These are phyloP conservation scores for Synergus umbraculus DNA, from an alignment of 2,888 invertebrate genomes.

Conservation along the genomic window DNA sequence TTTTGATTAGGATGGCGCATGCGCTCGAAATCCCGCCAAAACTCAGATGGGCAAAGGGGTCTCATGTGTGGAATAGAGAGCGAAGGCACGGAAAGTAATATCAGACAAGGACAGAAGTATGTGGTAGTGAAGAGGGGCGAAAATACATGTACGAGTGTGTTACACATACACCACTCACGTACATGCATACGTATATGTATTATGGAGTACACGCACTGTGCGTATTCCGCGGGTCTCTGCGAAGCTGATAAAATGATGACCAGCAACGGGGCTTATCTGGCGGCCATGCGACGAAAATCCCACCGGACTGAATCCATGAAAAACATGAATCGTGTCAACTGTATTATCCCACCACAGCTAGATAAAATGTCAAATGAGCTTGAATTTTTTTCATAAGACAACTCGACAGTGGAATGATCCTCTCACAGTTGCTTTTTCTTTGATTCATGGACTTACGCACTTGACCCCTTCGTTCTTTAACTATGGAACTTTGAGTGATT, in stretches of 20 bases:
- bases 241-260: conserved; percentile 50
- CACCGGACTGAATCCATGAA: conserved; percentile 18
- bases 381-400: conserved; percentile 5
- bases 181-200: conserved; percentile 21
- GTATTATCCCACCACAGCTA: neutral
- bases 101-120: conserved; percentile 49
- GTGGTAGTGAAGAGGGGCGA: conserved; percentile 40
- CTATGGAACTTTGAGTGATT: conserved; percentile 7
- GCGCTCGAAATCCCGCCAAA: conserved; percentile 75
- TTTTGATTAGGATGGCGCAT: conserved; percentile 64
- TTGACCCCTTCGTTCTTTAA: conserved; percentile 31
- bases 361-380: conserved; percentile 6
- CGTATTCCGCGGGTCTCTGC: conserved; percentile 45
- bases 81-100: conserved; percentile 45
- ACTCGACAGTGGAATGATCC: neutral
- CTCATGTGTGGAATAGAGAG: conserved; percentile 47
- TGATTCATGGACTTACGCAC: conserved; percentile 30
- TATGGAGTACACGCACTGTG: conserved; percentile 22
- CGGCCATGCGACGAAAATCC: conserved; percentile 44
- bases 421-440: neutral
- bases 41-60: conserved; percentile 55
- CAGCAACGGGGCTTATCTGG: conserved; percentile 51
- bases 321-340: conserved; percentile 17
- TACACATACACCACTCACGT: conserved; percentile 44
- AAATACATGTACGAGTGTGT: conserved; percentile 47